Base-by-base conservation (phyloP, 2,888 invertebrate species). In the Amphipyra tragopoginis region DNA sequence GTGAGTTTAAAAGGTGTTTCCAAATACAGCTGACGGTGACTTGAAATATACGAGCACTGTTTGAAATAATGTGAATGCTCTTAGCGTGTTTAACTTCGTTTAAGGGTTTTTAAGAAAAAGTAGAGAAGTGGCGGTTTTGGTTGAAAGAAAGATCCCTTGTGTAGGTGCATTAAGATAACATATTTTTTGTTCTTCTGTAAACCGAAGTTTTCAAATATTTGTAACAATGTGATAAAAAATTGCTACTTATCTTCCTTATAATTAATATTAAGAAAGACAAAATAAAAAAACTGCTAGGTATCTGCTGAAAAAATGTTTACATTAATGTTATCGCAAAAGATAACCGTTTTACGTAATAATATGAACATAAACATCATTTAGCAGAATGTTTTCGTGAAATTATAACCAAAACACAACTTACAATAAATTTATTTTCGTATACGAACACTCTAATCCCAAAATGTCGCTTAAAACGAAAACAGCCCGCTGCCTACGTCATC, bases 1-100 rank as follows among this genome's bases (percentile, higher is more conserved):
- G 64, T 44, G 44, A 36, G 56, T 68, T 72, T 36, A 4, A 45
- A 72, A 67, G 48, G 65, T 72, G 66, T 77, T 69, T 56, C 51
- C 64, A 80, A 78, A 79, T 52, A 78, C 80, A 79, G 75, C 80
- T 68, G 78, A 72, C 72, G 65, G 60, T 44, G 64, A 62, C 60
- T 53, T 43, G 43, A 58, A 65, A 71, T 54, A 49, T 72, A 72
- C 56, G 52, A 66, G 55, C 47, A 38, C 44, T 48, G 62, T 72
- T 75, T 45, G 57, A 59, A 63, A 47, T 66, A 51, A 77, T 77
- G 55, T 62, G 55, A 64, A 74, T 65, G 65, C 55, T 65, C 55
- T 77, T 73, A 57, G 55, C 55, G 47, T 73, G 65, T 77, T 66
- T 79, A 61, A 67, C 60, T 73, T 76, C 13, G 47, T 54, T 62